Evolutionary conservation across 2,888 invertebrate genomes (phyloP).

Genomic region (Biston stratarius): DNA sequence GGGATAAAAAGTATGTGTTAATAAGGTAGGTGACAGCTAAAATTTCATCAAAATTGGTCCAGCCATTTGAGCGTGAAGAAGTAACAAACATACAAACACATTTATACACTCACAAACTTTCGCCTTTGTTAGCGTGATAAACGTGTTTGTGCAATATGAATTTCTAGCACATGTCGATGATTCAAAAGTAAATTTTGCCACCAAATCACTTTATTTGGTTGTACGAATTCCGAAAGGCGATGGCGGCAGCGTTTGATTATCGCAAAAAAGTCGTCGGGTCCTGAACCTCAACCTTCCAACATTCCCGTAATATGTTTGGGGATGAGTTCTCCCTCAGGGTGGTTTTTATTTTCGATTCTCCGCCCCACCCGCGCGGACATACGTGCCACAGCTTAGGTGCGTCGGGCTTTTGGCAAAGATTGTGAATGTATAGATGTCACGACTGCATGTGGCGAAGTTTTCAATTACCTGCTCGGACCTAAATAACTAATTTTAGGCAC

Average conservation of each 20-base stretch:
- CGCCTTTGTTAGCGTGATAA: too few species aligned
- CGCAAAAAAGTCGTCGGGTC: constrained; percentile 71
- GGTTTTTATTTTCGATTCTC: constrained; percentile 82
- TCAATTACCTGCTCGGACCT: too few species aligned
- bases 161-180: background rate
- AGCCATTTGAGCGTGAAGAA: too few species aligned
- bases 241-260: constrained; percentile 61
- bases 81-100: too few species aligned
- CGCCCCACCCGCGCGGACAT: constrained; percentile 73
- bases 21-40: too few species aligned
- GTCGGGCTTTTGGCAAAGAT: constrained; percentile 57
- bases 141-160: background rate
- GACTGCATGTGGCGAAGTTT: background rate
- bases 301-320: constrained; percentile 81
- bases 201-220: constrained; percentile 24
- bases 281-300: constrained; percentile 68
- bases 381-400: constrained; percentile 69
- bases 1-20: too few species aligned
- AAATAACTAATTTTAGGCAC: too few species aligned
- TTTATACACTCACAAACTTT: too few species aligned
- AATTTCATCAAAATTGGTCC: too few species aligned
- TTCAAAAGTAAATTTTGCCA: constrained; percentile 6
- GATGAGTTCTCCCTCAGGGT: constrained; percentile 70
- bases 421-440: constrained; percentile 18
- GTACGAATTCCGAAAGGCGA: constrained; percentile 18